Conservation (phyloP, 1,140 invertebrate species). For the Lithobius niger region DNA sequence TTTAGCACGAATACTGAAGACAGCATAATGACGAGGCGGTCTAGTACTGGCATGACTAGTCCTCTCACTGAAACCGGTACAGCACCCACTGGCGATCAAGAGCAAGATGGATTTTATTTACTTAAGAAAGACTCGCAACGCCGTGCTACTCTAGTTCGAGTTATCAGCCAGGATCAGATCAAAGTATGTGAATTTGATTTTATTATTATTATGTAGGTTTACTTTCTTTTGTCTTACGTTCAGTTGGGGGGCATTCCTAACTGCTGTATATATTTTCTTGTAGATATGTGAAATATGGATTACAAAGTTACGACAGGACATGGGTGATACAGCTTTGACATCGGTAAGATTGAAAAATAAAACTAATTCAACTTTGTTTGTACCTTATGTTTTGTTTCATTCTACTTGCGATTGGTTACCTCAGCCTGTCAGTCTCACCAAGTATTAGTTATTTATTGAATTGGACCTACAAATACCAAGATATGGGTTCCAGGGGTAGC, state of each 20-base stretch:
- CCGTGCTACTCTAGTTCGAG: slow-evolving; percentile 73
- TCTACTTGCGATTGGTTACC: too few relatives aligned
- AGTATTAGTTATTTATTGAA: background rate
- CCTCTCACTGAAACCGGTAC: too few relatives aligned
- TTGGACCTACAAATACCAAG: background rate
- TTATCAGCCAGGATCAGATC: slow-evolving; percentile 72
- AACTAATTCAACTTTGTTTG: background rate
- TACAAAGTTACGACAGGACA: slow-evolving; percentile 51
- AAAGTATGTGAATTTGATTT: slow-evolving; percentile 51
- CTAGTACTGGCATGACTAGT: too few relatives aligned
- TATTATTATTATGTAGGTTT: slow-evolving; percentile 4
- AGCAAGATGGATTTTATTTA: slow-evolving; percentile 85
- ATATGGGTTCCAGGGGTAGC: slow-evolving; percentile 55
- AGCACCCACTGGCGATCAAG: too few relatives aligned
- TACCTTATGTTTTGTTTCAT: too few relatives aligned
- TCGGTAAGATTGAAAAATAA: slow-evolving; percentile 29
- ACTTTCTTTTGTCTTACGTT: slow-evolving; percentile 5
- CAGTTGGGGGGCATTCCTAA: background rate
- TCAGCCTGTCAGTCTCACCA: too few relatives aligned
- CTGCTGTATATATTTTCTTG: background rate
- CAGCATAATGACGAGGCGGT: too few relatives aligned
- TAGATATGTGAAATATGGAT: slow-evolving; percentile 51
- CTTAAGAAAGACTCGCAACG: slow-evolving; percentile 95
- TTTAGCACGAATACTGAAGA: too few relatives aligned
- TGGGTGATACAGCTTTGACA: slow-evolving; percentile 48